Percentiles rank a stretch among this genome's conserved stretches.
phyloP scores from a whole-genome alignment of 2,113 vertebrate species.

The Benthochromis sp. region DNA sequence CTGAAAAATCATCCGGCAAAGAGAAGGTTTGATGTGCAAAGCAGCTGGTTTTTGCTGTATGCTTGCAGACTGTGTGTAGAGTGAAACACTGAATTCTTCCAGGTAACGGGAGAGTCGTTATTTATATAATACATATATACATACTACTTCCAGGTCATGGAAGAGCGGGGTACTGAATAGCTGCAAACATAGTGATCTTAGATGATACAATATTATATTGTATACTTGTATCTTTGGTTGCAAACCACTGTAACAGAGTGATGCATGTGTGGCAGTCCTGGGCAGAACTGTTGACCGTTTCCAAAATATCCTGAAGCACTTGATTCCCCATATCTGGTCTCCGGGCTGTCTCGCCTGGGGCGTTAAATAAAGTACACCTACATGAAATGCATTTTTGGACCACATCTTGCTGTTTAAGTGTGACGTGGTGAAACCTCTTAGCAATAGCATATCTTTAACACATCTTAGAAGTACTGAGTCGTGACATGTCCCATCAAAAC shows the following conservation, averaged over 20 bases:
- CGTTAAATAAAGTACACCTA: not conserved
- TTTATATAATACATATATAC: slow-evolving; percentile 32
- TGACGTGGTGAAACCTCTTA: not conserved
- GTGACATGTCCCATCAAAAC: not conserved
- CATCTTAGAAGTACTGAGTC: not conserved
- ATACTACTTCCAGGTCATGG: slow-evolving; percentile 56
- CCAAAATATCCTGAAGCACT: not conserved
- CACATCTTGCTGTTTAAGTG: not conserved
- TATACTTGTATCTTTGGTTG: slow-evolving; percentile 46
- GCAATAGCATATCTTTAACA: not conserved
- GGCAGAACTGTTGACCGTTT: not conserved
- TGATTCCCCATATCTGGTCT: not conserved
- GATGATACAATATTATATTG: slow-evolving; percentile 35
- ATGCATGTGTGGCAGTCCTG: slow-evolving; percentile 40
- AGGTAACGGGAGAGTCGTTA: slow-evolving; percentile 44
- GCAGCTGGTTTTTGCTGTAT: slow-evolving; percentile 51
- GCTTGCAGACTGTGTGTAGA: slow-evolving; percentile 64
- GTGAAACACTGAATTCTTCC: slow-evolving; percentile 64
- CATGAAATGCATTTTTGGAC: not conserved
- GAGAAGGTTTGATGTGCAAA: slow-evolving; percentile 32
- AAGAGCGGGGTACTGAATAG: slow-evolving; percentile 40
- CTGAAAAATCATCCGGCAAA: slow-evolving; percentile 39
- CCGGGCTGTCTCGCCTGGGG: not conserved
- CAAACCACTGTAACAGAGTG: slow-evolving; percentile 40
- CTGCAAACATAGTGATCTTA: slow-evolving; percentile 45